A percentile compares a stretch with the other conserved stretches of the same genome.
Evolutionary conservation across 2,888 invertebrate genomes (phyloP).

Genomic region (Oxytorus armatus): DNA sequence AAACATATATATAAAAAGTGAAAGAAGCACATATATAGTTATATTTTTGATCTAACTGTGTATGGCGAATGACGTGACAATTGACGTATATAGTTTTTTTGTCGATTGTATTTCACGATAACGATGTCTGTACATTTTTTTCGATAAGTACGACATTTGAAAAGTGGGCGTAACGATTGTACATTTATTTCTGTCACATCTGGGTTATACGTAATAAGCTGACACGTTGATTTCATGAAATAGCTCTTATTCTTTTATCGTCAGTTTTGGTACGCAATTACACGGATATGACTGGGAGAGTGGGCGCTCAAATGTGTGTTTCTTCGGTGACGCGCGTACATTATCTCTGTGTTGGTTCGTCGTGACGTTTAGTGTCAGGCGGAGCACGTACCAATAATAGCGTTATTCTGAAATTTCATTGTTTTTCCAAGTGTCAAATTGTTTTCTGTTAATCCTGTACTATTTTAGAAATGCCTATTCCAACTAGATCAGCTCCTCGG

Average conservation of each 20-base stretch:
- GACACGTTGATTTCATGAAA: slow-evolving; percentile 55
- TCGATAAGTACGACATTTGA: slow-evolving; percentile 23
- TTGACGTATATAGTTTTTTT: neutral
- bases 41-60: too few species aligned
- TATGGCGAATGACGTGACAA: too few species aligned
- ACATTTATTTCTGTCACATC: slow-evolving; percentile 47
- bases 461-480: slow-evolving; percentile 87
- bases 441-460: slow-evolving; percentile 64
- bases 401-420: slow-evolving; percentile 22
- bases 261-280: slow-evolving; percentile 66
- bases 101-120: neutral
- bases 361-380: slow-evolving; percentile 71
- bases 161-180: slow-evolving; percentile 45
- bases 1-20: neutral
- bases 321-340: slow-evolving; percentile 52
- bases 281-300: slow-evolving; percentile 53
- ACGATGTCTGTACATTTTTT: neutral
- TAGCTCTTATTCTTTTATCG: slow-evolving; percentile 3
- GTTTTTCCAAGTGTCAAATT: too few species aligned
- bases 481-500: slow-evolving; percentile 87
- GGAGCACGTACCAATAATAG: slow-evolving; percentile 56
- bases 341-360: slow-evolving; percentile 39
- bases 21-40: neutral
- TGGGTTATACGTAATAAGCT: slow-evolving; percentile 45
- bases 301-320: slow-evolving; percentile 46